These are phyloP conservation scores for Paraplagusia blochii DNA, from an alignment of 2,113 vertebrate species.

Conservation along the genomic window DNA sequence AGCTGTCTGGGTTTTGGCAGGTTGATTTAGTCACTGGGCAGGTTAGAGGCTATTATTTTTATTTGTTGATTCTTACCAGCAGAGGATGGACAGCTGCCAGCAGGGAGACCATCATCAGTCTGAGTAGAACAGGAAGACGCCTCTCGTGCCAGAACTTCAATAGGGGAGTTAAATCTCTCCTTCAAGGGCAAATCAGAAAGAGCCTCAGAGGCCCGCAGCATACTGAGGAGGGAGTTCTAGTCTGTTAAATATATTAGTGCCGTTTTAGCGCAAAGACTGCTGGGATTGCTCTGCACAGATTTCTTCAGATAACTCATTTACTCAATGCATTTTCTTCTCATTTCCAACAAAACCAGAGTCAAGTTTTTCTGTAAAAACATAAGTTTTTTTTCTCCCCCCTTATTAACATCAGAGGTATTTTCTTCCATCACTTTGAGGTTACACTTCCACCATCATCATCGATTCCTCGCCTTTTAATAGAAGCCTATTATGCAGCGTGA, in stretches of 20 bases:
- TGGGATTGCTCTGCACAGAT: slow-evolving; percentile 24
- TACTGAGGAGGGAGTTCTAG: slow-evolving; percentile 33
- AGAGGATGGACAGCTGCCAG: slow-evolving; percentile 70
- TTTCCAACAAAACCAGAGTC: slow-evolving; percentile 14
- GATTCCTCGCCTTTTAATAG: slow-evolving; percentile 72
- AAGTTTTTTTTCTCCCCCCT: slow-evolving; percentile 30
- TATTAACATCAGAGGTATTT: slow-evolving; percentile 56
- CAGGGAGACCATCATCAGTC: slow-evolving; percentile 63
- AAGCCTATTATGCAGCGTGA: slow-evolving; percentile 72
- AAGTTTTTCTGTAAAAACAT: slow-evolving; percentile 18
- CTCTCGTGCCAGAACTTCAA: slow-evolving; percentile 61
- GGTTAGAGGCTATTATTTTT: slow-evolving; percentile 55
- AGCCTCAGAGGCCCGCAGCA: slow-evolving; percentile 38
- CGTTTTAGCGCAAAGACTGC: slow-evolving; percentile 27
- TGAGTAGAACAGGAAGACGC: slow-evolving; percentile 64
- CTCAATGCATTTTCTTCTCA: slow-evolving; percentile 14
- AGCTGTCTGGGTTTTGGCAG: slow-evolving; percentile 30
- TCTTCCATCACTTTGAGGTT: slow-evolving; percentile 57
- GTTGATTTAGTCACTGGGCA: slow-evolving; percentile 42
- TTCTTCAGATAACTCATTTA: slow-evolving; percentile 11
- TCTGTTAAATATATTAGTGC: slow-evolving; percentile 42
- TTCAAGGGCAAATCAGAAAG: slow-evolving; percentile 64
- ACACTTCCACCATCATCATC: slow-evolving; percentile 62
- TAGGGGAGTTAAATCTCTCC: slow-evolving; percentile 57
- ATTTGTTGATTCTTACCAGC: slow-evolving; percentile 75